Percentiles rank a stretch among this genome's conserved stretches.
These are phyloP conservation scores for Lophura nycthemera DNA, from an alignment of 2,113 vertebrate species.

Conservation along the genomic window DNA sequence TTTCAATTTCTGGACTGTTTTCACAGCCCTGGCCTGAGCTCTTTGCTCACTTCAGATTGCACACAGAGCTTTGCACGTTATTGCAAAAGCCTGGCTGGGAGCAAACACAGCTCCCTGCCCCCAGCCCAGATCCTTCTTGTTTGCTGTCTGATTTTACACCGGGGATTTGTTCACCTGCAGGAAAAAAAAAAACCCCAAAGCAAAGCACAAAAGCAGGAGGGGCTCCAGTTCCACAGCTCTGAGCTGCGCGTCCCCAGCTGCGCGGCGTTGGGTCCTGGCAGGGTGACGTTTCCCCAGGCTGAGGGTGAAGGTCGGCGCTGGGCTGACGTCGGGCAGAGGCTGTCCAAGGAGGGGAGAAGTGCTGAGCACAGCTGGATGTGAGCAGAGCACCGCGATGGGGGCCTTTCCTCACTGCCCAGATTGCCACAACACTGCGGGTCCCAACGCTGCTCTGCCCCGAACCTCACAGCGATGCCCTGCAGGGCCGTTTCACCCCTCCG, in stretches of 20 bases:
- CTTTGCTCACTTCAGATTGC: background rate
- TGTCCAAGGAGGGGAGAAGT: constrained; percentile 11
- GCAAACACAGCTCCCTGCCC: background rate
- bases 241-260: background rate
- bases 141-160: background rate
- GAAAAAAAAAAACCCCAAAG: background rate
- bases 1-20: background rate
- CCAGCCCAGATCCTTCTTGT: background rate
- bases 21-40: background rate
- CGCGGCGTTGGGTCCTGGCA: background rate
- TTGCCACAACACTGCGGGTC: background rate
- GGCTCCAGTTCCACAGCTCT: background rate
- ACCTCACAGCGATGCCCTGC: fast-evolving
- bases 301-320: constrained; percentile 12
- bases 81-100: background rate
- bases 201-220: background rate
- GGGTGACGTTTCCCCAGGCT: background rate
- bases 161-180: constrained; percentile 10
- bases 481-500: background rate
- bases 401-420: background rate
- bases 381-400: fast-evolving
- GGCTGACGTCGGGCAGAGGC: background rate
- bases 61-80: fast-evolving
- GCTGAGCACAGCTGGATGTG: background rate
- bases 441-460: background rate